Conservation (phyloP, 2,113 vertebrate genomes). For the Corythoichthys intestinalis region DNA sequence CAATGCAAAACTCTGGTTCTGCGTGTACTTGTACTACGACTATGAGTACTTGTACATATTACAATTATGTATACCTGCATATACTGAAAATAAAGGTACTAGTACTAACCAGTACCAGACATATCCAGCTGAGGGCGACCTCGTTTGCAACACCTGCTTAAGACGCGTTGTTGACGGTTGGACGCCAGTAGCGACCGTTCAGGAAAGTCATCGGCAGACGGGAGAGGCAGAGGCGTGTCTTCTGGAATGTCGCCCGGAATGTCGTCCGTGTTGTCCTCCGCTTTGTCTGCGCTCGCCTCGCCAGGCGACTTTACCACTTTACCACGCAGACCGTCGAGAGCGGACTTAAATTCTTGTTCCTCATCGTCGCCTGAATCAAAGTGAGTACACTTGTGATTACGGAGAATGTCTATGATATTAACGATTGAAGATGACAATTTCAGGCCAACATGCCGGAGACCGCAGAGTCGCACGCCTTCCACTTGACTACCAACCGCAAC, state of each 20-base stretch:
- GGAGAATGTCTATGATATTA: background rate
- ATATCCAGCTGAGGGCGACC: no score
- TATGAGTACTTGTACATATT: no score
- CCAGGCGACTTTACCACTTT: background rate
- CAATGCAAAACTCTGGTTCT: no score
- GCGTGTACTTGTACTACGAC: no score
- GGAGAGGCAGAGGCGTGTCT: background rate
- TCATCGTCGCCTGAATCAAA: background rate
- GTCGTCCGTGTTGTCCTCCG: background rate
- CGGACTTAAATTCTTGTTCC: background rate
- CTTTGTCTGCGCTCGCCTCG: background rate
- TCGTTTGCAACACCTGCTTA: no score
- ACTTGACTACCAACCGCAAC: conserved; percentile 62
- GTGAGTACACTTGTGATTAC: background rate
- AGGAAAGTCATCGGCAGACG: no score
- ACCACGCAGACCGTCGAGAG: no score
- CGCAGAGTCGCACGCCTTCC: conserved; percentile 48
- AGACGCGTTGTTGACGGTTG: no score
- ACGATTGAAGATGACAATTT: background rate
- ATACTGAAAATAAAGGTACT: no score
- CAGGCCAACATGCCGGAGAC: conserved; percentile 46
- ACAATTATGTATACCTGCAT: no score
- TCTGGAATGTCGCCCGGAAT: background rate
- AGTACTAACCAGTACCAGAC: no score
- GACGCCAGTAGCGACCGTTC: background rate